Conservation (phyloP, 2,888 invertebrate species). For the Drosophila paracracens region DNA sequence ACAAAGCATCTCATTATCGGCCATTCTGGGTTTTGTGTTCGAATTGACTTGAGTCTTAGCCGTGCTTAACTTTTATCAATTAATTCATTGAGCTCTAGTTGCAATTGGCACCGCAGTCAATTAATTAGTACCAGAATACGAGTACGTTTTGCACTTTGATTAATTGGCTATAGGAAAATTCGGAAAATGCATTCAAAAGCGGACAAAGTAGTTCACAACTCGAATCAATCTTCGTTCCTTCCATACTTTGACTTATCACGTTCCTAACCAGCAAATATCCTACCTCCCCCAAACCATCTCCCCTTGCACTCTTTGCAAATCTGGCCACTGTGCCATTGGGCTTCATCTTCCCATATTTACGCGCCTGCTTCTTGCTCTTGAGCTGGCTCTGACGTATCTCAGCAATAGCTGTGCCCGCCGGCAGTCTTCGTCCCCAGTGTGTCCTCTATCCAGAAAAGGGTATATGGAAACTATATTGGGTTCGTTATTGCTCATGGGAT, state of each 20-base stretch:
- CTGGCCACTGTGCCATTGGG: constrained; percentile 10
- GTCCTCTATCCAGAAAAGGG: neutral
- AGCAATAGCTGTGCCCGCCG: constrained; percentile 40
- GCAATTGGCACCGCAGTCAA: constrained; percentile 66
- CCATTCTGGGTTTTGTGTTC: constrained; percentile 8
- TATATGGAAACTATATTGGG: neutral
- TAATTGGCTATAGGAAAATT: constrained; percentile 52
- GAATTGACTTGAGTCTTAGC: constrained; percentile 15
- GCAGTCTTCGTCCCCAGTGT: neutral
- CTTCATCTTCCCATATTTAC: constrained; percentile 27
- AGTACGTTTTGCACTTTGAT: constrained; percentile 65
- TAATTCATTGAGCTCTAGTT: constrained; percentile 73
- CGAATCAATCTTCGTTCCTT: constrained; percentile 74
- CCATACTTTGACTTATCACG: constrained; percentile 53
- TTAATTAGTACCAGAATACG: constrained; percentile 65
- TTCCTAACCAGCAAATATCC: constrained; percentile 4
- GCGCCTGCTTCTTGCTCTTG: constrained; percentile 8
- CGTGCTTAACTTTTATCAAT: constrained; percentile 43
- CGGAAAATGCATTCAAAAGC: constrained; percentile 67
- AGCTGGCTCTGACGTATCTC: constrained; percentile 31
- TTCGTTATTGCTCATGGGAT: neutral
- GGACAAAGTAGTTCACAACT: constrained; percentile 68
- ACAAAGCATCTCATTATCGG: constrained; percentile 41
- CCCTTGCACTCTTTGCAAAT: neutral
- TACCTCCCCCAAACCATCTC: neutral